A percentile compares a stretch with the other conserved stretches of the same genome.
Evolutionary conservation across 2,888 invertebrate species (phyloP).

Genomic region (Coelinius sp.): DNA sequence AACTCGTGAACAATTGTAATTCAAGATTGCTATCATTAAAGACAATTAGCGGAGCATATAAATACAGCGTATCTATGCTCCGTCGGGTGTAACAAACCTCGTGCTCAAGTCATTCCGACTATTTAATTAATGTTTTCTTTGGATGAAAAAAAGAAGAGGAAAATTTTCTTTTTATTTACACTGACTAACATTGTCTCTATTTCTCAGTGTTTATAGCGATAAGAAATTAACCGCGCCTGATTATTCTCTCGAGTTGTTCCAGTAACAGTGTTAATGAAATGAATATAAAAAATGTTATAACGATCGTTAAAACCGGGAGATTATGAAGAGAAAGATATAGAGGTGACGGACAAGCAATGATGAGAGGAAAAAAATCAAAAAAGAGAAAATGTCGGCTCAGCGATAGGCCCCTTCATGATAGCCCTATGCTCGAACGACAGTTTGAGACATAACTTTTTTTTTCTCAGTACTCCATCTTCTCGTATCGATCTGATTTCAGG

Average conservation of each 20-base stretch:
- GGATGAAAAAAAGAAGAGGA: neutral
- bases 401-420: conserved; percentile 7
- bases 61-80: conserved; percentile 68
- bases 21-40: conserved; percentile 66
- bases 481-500: neutral
- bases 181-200: neutral
- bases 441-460: conserved; percentile 12
- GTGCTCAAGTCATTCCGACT: conserved; percentile 38
- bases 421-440: neutral
- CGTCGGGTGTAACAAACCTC: conserved; percentile 60
- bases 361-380: conserved; percentile 4
- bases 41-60: conserved; percentile 69
- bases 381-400: conserved; percentile 1
- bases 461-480: neutral
- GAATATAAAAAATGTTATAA: no score
- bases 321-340: conserved; percentile 17
- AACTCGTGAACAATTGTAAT: conserved; percentile 43
- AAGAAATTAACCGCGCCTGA: neutral
- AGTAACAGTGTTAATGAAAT: neutral
- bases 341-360: conserved; percentile 5
- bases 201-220: neutral
- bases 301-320: conserved; percentile 2
- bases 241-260: neutral
- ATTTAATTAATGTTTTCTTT: conserved; percentile 43
- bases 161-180: conserved; percentile 21